Evolutionary conservation across 2,113 vertebrate species (phyloP).

Genomic region (Bubo blakistoni): DNA sequence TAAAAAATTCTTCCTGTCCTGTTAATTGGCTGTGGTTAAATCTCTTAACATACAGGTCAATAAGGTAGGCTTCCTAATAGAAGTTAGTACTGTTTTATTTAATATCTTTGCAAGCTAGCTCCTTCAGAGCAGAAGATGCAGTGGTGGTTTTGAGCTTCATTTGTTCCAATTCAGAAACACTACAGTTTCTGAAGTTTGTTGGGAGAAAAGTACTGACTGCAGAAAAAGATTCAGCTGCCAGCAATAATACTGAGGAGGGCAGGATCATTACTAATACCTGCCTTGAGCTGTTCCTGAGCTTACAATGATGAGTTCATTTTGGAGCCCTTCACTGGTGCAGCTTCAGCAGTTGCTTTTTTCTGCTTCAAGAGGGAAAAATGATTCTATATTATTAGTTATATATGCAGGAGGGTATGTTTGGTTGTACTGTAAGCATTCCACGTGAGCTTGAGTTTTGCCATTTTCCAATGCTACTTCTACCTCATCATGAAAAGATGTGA

Average conservation of each 20-base stretch:
- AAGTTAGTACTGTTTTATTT: neutral
- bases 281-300: slow-evolving; percentile 7
- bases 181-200: neutral
- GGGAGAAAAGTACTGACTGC: slow-evolving; percentile 15
- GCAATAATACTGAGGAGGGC: neutral
- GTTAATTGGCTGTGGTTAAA: neutral
- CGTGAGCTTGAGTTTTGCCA: neutral
- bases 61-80: neutral
- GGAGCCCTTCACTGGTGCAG: neutral
- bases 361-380: neutral
- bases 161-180: slow-evolving; percentile 45
- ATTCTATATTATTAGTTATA: neutral
- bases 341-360: slow-evolving; percentile 7
- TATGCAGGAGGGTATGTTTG: neutral
- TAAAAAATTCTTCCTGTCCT: neutral
- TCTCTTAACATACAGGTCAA: neutral
- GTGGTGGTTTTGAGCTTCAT: slow-evolving; percentile 19
- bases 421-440: neutral
- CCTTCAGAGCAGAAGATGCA: neutral
- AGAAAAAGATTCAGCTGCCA: neutral
- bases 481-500: slow-evolving; percentile 22
- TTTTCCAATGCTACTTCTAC: slow-evolving; percentile 61
- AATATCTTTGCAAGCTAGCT: neutral
- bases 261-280: neutral
- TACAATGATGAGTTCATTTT: neutral